Base-by-base conservation (phyloP, 2,113 vertebrate species). In the Clupea harengus region DNA sequence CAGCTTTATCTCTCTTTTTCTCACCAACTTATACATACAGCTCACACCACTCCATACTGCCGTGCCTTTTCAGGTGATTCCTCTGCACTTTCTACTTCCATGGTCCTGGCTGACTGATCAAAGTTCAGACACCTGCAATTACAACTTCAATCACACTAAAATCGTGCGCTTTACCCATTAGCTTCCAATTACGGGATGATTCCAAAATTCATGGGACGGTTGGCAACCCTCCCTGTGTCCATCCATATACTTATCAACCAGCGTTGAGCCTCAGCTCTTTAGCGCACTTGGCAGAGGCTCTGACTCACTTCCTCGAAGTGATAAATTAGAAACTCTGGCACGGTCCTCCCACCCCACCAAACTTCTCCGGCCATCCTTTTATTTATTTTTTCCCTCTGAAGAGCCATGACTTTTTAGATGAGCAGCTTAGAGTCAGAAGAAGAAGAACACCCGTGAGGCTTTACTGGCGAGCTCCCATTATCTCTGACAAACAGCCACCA, bases 401-500 rank as follows among this genome's bases (percentile, higher is more conserved):
- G 15, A 39, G 28, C 81, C 85, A 87, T 81, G 50, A 39, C 39
- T n/a, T 57, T 47, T 85, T 72, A 84, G 82, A 86, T 45, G 45
- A 86, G 45, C 64, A 20, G 83, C 82, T 89, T 46, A 67, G 80
- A 82, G 82, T 72, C 39, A 39, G 39, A 15, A 45, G n/a, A 15
- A 45, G n/a, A 50, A 45, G 32, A 54, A 6, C 28, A 32, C 80
- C 78, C 67, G n/a, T 32, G 10, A 83, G 47, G 54, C 88, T 83
- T 86, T 22, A 81, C 57, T 39, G 28, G 20, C 10, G 47, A 85
- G 88, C 83, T 88, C 83, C 28, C 83, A 83, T 86, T 90, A 91
- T 90, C 89, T 89, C 86, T 83, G 84, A 82, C 82, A 91, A 89
- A 90, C 89, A 89, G 85, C 28, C 81, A 13, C 45, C 6, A 83